These are phyloP conservation scores for Peromyscus maniculatus DNA, from an alignment of 2,113 vertebrate species.

Conservation along the genomic window DNA sequence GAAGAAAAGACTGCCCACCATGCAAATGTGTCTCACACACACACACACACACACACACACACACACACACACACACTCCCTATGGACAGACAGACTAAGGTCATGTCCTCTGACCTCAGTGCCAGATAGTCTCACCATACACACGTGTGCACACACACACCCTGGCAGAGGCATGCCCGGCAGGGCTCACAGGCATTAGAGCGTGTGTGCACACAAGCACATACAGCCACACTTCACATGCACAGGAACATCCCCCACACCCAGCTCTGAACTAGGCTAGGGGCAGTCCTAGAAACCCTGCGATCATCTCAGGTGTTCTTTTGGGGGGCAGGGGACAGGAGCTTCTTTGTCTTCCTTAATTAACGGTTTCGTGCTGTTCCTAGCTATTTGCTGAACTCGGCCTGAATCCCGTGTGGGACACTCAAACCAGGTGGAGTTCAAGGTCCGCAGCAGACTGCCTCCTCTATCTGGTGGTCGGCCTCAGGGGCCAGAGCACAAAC, in stretches of 20 bases:
- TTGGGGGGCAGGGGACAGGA: neutral
- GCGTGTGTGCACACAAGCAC: neutral
- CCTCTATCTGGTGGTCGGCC: neutral
- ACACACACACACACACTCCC: neutral
- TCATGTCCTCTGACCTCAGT: neutral
- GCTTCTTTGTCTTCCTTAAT: conserved; percentile 7
- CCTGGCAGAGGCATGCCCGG: neutral
- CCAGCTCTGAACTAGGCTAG: neutral
- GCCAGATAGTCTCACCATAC: neutral
- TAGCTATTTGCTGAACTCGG: neutral
- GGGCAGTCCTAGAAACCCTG: neutral
- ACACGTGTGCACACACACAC: neutral
- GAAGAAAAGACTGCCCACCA: neutral
- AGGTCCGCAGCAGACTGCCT: neutral
- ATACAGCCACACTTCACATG: too few relatives aligned
- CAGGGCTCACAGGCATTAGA: too few relatives aligned
- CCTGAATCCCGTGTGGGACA: neutral
- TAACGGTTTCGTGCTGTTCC: neutral
- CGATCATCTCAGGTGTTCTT: neutral
- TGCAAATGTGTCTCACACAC: neutral
- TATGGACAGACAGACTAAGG: neutral
- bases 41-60: neutral
- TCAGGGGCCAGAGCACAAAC: neutral
- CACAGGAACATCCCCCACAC: rapidly evolving
- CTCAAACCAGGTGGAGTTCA: neutral